Evolutionary conservation across 2,888 invertebrate species (phyloP), one percentile per base, ranked within the genome.

Genomic region (Odontothrips loti): DNA sequence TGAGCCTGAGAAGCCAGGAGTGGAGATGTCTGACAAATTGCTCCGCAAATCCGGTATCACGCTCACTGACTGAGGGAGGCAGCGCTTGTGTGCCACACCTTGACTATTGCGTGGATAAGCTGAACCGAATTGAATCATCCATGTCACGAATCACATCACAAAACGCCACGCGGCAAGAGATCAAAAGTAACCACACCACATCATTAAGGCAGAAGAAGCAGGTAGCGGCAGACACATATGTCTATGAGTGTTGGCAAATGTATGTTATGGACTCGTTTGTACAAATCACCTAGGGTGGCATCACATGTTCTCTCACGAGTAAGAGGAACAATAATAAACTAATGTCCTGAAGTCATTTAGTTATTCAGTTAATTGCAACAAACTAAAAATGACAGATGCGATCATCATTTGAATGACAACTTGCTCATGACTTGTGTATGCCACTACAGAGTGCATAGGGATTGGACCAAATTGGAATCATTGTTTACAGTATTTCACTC

Each of bases 1-100:
- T 75, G 68, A 75, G 68, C 91, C 88, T 88, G 88, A 88, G 86
- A 88, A 89, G 86, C 88, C 68, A 75, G 68, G 68, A 27, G 23
- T 75, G 68, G 68, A 75, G 68, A 75, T 75, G 68, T 75, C 68
- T 11, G 68, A 75, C 82, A 86, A 84, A 83, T 91, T 91, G 88
- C 91, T 91, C 88, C 96, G 93, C 89, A 96, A 92, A 90, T 95
- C 94, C 87, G 96, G 96, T 88, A 96, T 96, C 88, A 95, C 93
- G 88, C 90, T 90, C 88, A 95, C 93, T 89, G 94, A 92, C 90
- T 94, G 93, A 89, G 95, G 93, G 89, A 96, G 92, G 89, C 94
- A 92, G 86, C 93, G 92, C 90, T 92, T 92, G 91, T 94, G 95
- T 87, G 93, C 92, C 90, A 95, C 95, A 89, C 95, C 95, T 89